Evolutionary conservation across 1,140 invertebrate species (phyloP).

Genomic region (Proales similis): DNA sequence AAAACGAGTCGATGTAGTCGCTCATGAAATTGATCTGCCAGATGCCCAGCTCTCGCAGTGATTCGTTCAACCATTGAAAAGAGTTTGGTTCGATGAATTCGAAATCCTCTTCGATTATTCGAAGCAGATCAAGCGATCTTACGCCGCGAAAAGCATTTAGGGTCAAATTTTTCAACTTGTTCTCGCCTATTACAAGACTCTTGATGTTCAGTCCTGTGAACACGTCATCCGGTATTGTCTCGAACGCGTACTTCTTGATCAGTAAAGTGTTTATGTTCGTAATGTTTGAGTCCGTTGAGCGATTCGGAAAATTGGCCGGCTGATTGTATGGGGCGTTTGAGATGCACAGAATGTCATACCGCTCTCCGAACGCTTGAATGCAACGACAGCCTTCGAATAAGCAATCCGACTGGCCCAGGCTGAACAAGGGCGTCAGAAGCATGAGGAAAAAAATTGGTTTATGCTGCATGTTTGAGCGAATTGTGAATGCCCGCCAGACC

Average conservation of each 20-base stretch:
- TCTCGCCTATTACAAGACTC: constrained; percentile 19
- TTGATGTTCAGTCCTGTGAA: constrained; percentile 5
- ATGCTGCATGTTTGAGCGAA: no score
- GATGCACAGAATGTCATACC: constrained; percentile 11
- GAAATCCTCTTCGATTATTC: constrained; percentile 14
- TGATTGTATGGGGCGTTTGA: neutral
- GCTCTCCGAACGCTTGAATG: neutral
- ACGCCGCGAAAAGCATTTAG: neutral
- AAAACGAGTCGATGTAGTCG: neutral
- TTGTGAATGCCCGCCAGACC: no score
- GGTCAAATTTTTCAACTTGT: constrained; percentile 9
- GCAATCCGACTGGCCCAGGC: neutral
- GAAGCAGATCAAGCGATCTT: neutral
- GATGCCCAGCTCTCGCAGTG: neutral
- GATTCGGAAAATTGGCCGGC: constrained; percentile 6
- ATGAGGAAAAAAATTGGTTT: constrained; percentile 11
- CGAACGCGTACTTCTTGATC: constrained; percentile 13
- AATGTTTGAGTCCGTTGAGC: neutral
- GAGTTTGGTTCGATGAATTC: neutral
- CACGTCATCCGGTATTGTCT: constrained; percentile 10
- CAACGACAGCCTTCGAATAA: constrained; percentile 14
- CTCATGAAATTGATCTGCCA: neutral
- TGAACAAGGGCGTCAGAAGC: neutral
- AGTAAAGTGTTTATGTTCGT: constrained; percentile 2
- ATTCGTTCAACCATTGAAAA: neutral